phyloP scores from a whole-genome alignment of 1,140 invertebrate genomes.

The Pseudomyrmex pallidus region DNA sequence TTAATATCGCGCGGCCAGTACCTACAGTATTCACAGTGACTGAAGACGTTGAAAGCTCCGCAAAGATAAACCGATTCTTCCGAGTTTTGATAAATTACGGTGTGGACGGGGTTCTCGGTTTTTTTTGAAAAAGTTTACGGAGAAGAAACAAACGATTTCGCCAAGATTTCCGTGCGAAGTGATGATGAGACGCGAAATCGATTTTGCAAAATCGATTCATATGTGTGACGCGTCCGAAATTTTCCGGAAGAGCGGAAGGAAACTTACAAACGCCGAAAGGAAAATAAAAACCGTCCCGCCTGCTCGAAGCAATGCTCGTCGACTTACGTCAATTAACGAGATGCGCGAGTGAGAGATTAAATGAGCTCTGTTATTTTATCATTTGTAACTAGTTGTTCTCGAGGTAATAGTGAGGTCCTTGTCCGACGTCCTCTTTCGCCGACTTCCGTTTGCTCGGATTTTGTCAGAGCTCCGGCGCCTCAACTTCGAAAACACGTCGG shows the following conservation, averaged over 20 bases:
- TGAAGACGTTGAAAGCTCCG: not conserved
- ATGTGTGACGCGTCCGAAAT: not conserved
- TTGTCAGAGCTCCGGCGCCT: constrained; percentile 44
- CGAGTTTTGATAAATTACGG: not conserved
- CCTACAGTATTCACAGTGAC: no score
- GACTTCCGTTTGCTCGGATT: constrained; percentile 53
- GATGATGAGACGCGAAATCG: constrained; percentile 9
- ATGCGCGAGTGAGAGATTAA: constrained; percentile 40
- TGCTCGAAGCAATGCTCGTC: constrained; percentile 45
- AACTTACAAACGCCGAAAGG: constrained; percentile 1
- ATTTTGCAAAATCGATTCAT: not conserved
- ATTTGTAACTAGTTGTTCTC: constrained; percentile 62
- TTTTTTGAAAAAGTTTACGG: not conserved
- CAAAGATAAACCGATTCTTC: not conserved
- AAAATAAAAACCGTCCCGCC: constrained; percentile 47
- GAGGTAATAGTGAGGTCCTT: not conserved
- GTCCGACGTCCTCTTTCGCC: constrained; percentile 2
- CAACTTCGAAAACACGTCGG: constrained; percentile 53
- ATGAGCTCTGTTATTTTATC: constrained; percentile 66
- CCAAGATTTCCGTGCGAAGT: not conserved
- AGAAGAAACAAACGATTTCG: not conserved
- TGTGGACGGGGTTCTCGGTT: not conserved
- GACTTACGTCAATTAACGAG: constrained; percentile 49
- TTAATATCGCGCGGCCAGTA: not conserved
- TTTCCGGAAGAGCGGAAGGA: not conserved